A percentile compares a stretch with the other conserved stretches of the same genome.
phyloP scores from a whole-genome alignment of 1,140 invertebrate species.

The Melipona quadrifasciata region DNA sequence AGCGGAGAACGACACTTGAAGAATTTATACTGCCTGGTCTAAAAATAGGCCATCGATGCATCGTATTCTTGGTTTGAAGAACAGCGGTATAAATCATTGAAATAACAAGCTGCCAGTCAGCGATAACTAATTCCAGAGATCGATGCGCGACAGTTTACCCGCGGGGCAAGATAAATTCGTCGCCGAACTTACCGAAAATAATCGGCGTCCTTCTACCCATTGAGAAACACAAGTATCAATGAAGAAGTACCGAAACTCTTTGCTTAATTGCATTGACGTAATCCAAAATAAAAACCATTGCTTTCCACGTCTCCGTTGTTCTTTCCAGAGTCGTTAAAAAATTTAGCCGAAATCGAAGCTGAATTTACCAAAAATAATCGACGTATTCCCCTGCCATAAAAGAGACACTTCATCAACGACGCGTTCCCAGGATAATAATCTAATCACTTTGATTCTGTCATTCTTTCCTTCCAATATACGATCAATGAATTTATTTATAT shows the following conservation, averaged over 20 bases:
- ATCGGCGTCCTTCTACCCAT: not conserved
- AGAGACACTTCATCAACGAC: too few species aligned
- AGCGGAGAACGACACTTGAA: constrained; percentile 20
- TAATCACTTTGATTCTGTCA: too few species aligned
- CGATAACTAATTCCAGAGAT: constrained; percentile 7
- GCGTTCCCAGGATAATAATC: too few species aligned
- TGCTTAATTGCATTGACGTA: not conserved
- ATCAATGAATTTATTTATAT: too few species aligned
- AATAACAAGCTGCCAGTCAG: constrained; percentile 4
- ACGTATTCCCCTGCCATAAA: too few species aligned
- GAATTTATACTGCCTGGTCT: constrained; percentile 10
- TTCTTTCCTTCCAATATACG: too few species aligned
- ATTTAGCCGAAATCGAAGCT: too few species aligned
- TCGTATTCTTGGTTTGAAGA: constrained; percentile 26
- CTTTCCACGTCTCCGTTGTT: not conserved
- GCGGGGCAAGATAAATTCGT: not conserved
- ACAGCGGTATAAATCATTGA: constrained; percentile 20
- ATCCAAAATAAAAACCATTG: not conserved
- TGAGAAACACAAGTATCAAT: not conserved
- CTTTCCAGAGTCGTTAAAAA: too few species aligned
- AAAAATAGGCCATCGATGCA: constrained; percentile 36
- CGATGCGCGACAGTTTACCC: not conserved
- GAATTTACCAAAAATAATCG: too few species aligned
- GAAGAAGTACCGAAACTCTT: not conserved
- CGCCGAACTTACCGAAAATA: not conserved